These are phyloP conservation scores for Panonychus citri DNA, from an alignment of 1,140 invertebrate species.

Conservation along the genomic window DNA sequence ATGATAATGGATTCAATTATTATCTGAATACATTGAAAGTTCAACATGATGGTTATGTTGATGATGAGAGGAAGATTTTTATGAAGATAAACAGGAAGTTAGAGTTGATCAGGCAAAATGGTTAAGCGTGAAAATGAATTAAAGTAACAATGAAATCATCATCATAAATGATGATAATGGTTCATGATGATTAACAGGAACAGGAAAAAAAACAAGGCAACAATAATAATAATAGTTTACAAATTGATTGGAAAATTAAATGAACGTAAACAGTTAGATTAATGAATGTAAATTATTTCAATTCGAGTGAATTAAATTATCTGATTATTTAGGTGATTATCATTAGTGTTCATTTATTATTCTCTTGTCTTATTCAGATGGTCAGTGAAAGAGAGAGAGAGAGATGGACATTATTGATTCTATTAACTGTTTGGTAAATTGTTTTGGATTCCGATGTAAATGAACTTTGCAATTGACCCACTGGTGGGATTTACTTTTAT, in stretches of 20 bases:
- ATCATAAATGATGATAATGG: too few relatives aligned
- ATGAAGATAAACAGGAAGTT: too few relatives aligned
- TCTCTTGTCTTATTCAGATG: not conserved
- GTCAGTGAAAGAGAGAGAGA: not conserved
- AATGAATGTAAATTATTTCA: not conserved
- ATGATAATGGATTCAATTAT: too few relatives aligned
- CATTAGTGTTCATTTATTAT: not conserved
- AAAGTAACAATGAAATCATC: too few relatives aligned
- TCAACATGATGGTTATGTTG: too few relatives aligned
- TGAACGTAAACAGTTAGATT: not conserved
- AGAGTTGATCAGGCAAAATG: not conserved
- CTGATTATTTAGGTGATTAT: not conserved
- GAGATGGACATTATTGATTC: not conserved
- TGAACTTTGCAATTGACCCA: not conserved
- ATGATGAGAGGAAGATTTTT: too few relatives aligned
- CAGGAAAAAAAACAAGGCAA: too few relatives aligned
- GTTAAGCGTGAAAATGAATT: too few relatives aligned
- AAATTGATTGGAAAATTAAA: not conserved
- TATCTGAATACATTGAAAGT: too few relatives aligned
- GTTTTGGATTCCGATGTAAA: too few relatives aligned
- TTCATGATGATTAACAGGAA: too few relatives aligned
- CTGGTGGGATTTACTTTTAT: not conserved
- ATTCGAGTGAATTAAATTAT: not conserved
- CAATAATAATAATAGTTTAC: not conserved
- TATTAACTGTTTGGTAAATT: too few relatives aligned